phyloP scores from a whole-genome alignment of 2,888 invertebrate species.

The Heliconius erato region DNA sequence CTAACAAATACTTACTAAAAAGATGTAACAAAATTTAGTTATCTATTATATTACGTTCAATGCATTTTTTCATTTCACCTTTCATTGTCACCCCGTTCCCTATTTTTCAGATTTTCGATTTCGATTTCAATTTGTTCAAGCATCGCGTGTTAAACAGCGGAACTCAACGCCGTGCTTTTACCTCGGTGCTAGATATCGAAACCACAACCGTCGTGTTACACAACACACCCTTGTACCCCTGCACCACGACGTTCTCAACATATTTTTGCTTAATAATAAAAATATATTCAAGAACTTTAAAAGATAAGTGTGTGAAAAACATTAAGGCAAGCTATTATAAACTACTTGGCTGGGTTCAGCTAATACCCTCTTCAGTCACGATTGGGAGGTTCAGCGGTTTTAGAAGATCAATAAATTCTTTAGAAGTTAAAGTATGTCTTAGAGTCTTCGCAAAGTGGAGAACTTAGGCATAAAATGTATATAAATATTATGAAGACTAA shows the following conservation, averaged over 20 bases:
- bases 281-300: conserved; percentile 10
- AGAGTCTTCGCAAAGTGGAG: neutral
- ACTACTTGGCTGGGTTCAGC: conserved; percentile 30
- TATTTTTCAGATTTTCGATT: too few species aligned
- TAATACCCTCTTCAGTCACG: conserved; percentile 52
- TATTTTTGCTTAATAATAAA: neutral
- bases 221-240: too few species aligned
- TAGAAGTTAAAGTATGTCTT: neutral
- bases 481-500: neutral
- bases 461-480: neutral
- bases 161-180: too few species aligned
- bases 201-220: too few species aligned
- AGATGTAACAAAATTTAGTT: too few species aligned
- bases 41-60: too few species aligned
- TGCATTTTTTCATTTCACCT: too few species aligned
- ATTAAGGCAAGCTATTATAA: conserved; percentile 22
- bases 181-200: too few species aligned
- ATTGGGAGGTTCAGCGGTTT: conserved; percentile 45
- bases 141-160: too few species aligned
- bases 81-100: too few species aligned
- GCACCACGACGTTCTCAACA: neutral
- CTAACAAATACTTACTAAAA: too few species aligned
- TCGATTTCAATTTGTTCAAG: too few species aligned
- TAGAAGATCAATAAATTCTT: conserved; percentile 37
- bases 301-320: neutral